Conservation (phyloP, 2,888 invertebrate species). For the Schizaphis graminum region DNA sequence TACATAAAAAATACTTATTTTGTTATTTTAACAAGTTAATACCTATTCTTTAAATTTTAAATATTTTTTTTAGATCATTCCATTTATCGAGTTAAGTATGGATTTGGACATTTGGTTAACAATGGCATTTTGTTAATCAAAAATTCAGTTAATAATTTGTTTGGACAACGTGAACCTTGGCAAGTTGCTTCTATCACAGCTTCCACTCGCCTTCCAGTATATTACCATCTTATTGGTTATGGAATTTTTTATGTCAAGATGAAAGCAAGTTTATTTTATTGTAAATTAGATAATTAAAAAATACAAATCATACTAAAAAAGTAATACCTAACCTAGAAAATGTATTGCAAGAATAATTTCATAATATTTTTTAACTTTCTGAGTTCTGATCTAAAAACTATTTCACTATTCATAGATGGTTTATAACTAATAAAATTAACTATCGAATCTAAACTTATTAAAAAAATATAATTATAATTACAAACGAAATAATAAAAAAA, state of each 20-base stretch:
- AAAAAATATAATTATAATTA: no score
- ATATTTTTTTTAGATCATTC: background rate
- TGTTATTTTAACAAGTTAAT: background rate
- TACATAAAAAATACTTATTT: background rate
- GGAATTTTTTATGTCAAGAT: conserved; percentile 78
- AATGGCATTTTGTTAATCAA: conserved; percentile 38
- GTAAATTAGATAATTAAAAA: conserved; percentile 9
- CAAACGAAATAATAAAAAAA: no score
- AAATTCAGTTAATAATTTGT: conserved; percentile 74
- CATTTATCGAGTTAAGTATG: background rate
- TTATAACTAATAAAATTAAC: background rate
- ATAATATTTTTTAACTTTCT: background rate
- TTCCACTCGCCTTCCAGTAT: no score
- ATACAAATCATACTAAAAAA: conserved; percentile 54
- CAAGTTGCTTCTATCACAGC: conserved; percentile 84
- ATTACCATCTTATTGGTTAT: conserved; percentile 80
- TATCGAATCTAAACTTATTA: background rate
- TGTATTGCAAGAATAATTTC: background rate
- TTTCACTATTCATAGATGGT: background rate
- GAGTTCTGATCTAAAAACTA: background rate
- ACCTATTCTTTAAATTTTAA: background rate
- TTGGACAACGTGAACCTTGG: conserved; percentile 84
- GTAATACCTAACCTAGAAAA: conserved; percentile 20
- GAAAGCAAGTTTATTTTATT: conserved; percentile 75
- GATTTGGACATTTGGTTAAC: conserved; percentile 43